These are phyloP conservation scores for Oscheius myriophilus DNA, from an alignment of 2,888 invertebrate species.

Conservation along the genomic window DNA sequence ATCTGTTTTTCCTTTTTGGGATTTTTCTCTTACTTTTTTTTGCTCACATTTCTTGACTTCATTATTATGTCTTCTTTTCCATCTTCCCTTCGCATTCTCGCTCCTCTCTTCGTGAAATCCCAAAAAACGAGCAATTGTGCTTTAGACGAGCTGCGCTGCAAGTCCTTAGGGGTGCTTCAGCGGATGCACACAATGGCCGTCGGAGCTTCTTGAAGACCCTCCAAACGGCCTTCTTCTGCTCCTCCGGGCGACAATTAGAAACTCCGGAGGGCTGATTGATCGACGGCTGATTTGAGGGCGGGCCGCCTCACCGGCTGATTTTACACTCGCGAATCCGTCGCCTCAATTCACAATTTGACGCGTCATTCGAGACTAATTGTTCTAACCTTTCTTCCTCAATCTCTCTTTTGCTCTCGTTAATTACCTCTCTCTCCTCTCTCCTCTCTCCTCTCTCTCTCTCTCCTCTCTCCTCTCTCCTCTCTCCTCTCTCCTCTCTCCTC, in stretches of 20 bases:
- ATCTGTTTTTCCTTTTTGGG: too few species aligned
- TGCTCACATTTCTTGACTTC: too few species aligned
- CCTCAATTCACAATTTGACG: too few species aligned
- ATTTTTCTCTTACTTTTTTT: too few species aligned
- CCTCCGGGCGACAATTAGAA: conserved; percentile 14
- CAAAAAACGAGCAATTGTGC: too few species aligned
- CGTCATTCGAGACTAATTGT: background rate
- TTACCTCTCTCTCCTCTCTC: background rate
- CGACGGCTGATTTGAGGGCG: conserved; percentile 16
- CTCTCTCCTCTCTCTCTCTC: background rate
- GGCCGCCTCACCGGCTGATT: conserved; percentile 25
- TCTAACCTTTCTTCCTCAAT: too few species aligned
- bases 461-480: background rate
- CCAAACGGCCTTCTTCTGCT: too few species aligned
- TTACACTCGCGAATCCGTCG: conserved; percentile 4
- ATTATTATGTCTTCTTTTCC: background rate
- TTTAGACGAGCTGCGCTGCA: conserved; percentile 4
- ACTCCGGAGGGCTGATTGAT: conserved; percentile 16
- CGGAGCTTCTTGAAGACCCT: too few species aligned
- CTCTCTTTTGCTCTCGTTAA: background rate
- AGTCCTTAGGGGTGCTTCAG: conserved; percentile 1
- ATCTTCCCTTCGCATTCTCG: too few species aligned
- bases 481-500: background rate
- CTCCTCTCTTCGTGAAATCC: conserved; percentile 1
- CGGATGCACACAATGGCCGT: background rate